Base-by-base conservation (phyloP, 2,113 vertebrate species). In the Ornithorhynchus anatinus region DNA sequence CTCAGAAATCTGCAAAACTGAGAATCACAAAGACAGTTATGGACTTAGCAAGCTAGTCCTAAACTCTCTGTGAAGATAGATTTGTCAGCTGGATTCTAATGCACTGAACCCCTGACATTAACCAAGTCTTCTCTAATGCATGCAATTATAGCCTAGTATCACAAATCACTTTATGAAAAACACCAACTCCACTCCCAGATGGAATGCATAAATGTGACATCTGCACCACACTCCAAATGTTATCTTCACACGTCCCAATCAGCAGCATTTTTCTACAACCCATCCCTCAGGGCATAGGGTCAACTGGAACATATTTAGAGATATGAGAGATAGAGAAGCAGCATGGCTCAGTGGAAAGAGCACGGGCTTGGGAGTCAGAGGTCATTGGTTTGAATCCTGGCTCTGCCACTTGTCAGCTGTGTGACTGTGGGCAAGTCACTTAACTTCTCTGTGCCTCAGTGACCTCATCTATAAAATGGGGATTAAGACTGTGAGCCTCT, bases 1-100 rank as follows among this genome's bases (percentile, higher is more conserved):
- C 79, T 73, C 57, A 62, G 70, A 71, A 88, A 89, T 88, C 71
- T 89, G 79, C 76, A 83, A 85, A 90, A 83, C 63, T 79, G 53
- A 82, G 75, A 85, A 59, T 70, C 79, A 68, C 72, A 63, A 82
- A 71, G 71, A 84, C 72, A 73, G 60, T 77, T 82, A 44, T 45
- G 53, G 66, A 56, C 70, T 87, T 61, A 4, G 22, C 77, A 88
- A 73, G 53, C 82, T 38, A 74, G 54, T 44, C 40, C 66, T 87
- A 84, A 80, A 66, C 66, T 31, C 64, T 86, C 84, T 68, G 72
- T 72, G 57, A 75, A 84, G 82, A 84, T 73, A 83, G 81, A 85
- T 86, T 86, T 91, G 73, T 89, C 73, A 84, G 38, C 60, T 67
- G 64, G 36, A 81, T 81, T 73, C 45, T 87, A 86, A 84, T 85